Percentiles rank a stretch among this genome's conserved stretches.
These are phyloP conservation scores for Lepus europaeus DNA, from an alignment of 2,113 vertebrate genomes.

Conservation along the genomic window DNA sequence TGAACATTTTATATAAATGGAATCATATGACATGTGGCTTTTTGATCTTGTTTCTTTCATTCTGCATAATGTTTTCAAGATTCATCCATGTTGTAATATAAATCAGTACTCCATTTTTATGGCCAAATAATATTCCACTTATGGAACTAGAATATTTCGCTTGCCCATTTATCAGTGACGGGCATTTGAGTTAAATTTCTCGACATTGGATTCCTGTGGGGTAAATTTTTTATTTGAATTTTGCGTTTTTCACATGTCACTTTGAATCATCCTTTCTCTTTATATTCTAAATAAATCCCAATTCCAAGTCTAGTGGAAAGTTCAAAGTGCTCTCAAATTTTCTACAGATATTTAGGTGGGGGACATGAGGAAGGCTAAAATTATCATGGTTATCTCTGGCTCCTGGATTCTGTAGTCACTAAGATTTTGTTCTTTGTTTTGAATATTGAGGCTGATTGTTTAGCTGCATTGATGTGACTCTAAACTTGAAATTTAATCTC, in stretches of 20 bases:
- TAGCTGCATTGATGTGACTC: neutral
- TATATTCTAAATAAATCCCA: constrained; percentile 32
- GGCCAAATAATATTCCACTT: neutral
- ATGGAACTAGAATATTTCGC: neutral
- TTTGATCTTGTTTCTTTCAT: neutral
- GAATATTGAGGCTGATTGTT: constrained; percentile 20
- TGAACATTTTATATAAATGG: neutral
- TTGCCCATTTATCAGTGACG: neutral
- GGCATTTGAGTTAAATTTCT: neutral
- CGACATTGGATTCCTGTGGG: constrained; percentile 37
- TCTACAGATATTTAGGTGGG: neutral
- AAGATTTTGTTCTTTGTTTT: neutral
- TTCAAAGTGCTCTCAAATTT: neutral
- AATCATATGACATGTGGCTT: neutral
- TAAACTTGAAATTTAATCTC: neutral
- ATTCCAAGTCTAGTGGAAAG: neutral
- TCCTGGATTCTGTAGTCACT: neutral
- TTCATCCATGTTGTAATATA: neutral
- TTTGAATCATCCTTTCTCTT: constrained; percentile 31
- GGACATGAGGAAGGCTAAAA: neutral
- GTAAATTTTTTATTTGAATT: neutral
- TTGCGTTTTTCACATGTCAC: neutral
- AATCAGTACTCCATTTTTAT: neutral
- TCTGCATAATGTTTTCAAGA: neutral
- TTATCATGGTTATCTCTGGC: neutral